Conservation (phyloP, 2,797 vertebrate species). For the Phylloscopus collybita region DNA sequence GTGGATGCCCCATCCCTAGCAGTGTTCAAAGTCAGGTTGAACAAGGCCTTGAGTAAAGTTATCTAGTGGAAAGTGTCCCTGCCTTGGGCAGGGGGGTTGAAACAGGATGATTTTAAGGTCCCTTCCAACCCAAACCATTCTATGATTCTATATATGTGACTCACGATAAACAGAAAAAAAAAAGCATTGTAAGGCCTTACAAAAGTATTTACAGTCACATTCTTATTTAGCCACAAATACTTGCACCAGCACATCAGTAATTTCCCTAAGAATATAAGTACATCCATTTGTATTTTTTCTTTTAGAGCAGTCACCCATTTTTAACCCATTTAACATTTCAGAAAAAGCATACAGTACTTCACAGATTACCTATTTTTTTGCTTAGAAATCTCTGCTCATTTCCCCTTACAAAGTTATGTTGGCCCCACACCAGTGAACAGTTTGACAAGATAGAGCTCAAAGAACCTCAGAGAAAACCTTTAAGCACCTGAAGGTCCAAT, state of each 20-base stretch:
- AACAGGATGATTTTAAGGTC: not conserved
- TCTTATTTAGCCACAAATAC: not conserved
- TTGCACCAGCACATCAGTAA: not conserved
- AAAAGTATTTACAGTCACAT: not conserved
- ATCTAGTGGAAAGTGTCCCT: not conserved
- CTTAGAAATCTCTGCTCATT: not conserved
- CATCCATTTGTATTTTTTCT: not conserved
- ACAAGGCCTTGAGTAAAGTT: not conserved
- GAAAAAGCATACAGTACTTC: not conserved
- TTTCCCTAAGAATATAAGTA: not conserved
- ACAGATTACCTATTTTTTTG: not conserved
- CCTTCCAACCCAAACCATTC: not conserved
- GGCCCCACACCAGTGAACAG: not conserved
- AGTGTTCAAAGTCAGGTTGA: not conserved
- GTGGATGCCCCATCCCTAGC: not conserved
- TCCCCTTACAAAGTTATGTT: not conserved
- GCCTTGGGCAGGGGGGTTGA: fast-evolving
- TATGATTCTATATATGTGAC: not conserved
- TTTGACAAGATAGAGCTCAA: not conserved
- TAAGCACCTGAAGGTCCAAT: not conserved
- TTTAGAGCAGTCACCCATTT: not conserved
- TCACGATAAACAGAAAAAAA: not conserved
- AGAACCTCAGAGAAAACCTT: not conserved
- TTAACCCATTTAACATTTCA: not conserved
- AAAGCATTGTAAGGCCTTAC: not conserved